Evolutionary conservation across 2,113 vertebrate genomes (phyloP), one percentile per base, ranked within the genome.

Genomic region (Muntiacus reevesi): DNA sequence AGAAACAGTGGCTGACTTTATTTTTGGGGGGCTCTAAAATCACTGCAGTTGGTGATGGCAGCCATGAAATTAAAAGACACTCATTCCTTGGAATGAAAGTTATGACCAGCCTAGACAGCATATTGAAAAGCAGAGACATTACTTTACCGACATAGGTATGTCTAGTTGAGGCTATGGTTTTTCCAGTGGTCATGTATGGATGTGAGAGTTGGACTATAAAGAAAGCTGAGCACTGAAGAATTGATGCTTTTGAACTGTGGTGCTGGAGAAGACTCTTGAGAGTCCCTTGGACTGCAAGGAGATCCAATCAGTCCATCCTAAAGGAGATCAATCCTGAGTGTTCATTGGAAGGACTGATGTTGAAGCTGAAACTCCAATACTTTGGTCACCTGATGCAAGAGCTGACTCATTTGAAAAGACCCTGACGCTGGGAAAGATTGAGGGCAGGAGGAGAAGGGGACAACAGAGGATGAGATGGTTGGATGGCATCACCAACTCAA

Each of bases 211-310:
- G 62, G 3, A 67, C 62, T n/a, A 17, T n/a, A 17, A 17, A 64
- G 62, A 64, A 64, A n/a, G 16, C 62, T n/a, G 62, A 64, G 30
- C 1, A 1, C 62, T 0, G 0, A 64, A 64, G 7, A n/a, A n/a
- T 9, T 64, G 62, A 64, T 64, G 33, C 15, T 67, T n/a, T 67
- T 19, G 33, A 67, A 67, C 7, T 67, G 60, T 33, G 60, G 60
- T 64, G 62, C 19, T 67, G 33, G 33, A 64, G 15, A n/a, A n/a
- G 8, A 67, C 62, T 67, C 16, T 67, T 19, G 33, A 67, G 33
- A 67, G 16, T 67, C 16, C 4, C 7, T 67, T 67, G 62, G 62
- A 67, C 62, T 67, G 62, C 33, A 67, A 67, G 62, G 16, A 67
- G 33, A n/a, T n/a, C 62, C 62, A 67, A n/a, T 3, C 33, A 67